These are phyloP conservation scores for Spongilla lacustris DNA, from an alignment of 37 sponge, comb jelly and placozoan species.

Conservation along the genomic window DNA sequence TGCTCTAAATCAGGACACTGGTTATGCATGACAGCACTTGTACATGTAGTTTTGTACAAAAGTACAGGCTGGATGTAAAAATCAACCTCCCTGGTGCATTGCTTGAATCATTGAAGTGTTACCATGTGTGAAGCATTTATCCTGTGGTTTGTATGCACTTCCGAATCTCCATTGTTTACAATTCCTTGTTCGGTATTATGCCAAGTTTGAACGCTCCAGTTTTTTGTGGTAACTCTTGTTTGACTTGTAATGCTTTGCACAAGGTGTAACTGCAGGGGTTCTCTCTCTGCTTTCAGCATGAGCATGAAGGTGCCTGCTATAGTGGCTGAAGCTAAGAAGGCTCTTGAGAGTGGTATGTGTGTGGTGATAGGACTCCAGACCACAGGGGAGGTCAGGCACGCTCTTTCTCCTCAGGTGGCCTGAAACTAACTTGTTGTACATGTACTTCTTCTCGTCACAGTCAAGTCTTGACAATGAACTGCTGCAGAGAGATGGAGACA, in stretches of 20 bases:
- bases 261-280: not conserved
- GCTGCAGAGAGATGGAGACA: not conserved
- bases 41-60: too few species aligned
- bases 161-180: too few species aligned
- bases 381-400: conserved; percentile 54
- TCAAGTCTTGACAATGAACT: conserved; percentile 51
- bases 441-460: not conserved
- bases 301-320: conserved; percentile 59
- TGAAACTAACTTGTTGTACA: not conserved
- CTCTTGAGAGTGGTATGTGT: not conserved
- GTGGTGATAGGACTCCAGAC: conserved; percentile 75
- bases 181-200: too few species aligned
- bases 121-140: too few species aligned
- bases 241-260: not conserved
- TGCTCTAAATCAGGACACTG: too few species aligned
- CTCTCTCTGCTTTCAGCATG: conserved; percentile 4
- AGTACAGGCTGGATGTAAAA: too few species aligned
- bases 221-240: too few species aligned
- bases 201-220: too few species aligned
- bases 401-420: not conserved
- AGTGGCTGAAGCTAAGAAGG: conserved; percentile 20
- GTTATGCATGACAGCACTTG: too few species aligned
- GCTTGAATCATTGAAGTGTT: too few species aligned
- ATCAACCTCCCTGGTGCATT: too few species aligned
- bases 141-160: too few species aligned